Conservation (phyloP, 2,797 vertebrate genomes). For the Peromyscus melanophrys region DNA sequence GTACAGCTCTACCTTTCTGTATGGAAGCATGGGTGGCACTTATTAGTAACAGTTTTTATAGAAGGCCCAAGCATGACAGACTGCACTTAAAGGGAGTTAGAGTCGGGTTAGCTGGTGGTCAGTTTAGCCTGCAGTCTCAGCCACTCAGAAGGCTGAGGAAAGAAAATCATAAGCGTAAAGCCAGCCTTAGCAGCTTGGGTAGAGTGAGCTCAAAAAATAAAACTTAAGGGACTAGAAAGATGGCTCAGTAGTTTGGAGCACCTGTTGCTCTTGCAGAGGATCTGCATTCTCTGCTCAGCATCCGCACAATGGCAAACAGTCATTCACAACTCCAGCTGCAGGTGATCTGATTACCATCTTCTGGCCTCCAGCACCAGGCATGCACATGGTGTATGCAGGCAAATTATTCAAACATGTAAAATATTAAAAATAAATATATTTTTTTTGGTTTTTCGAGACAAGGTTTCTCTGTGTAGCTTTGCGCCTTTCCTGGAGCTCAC, state of each 20-base stretch:
- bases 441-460: too few species aligned
- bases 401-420: neutral
- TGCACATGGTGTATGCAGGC: too few species aligned
- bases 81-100: neutral
- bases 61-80: neutral
- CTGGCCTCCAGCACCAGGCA: neutral
- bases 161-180: neutral
- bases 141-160: neutral
- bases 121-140: neutral
- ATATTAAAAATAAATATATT: neutral
- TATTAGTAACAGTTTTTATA: neutral
- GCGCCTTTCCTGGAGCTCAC: too few species aligned
- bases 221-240: neutral
- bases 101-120: neutral
- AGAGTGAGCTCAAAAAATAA: neutral
- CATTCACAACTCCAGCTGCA: neutral
- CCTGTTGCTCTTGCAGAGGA: neutral
- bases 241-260: neutral
- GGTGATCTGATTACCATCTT: neutral
- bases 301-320: neutral
- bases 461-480: too few species aligned
- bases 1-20: neutral
- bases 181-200: neutral
- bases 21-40: neutral
- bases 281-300: neutral